phyloP scores from a whole-genome alignment of 2,113 vertebrate genomes.

The Alexandromys fortis region DNA sequence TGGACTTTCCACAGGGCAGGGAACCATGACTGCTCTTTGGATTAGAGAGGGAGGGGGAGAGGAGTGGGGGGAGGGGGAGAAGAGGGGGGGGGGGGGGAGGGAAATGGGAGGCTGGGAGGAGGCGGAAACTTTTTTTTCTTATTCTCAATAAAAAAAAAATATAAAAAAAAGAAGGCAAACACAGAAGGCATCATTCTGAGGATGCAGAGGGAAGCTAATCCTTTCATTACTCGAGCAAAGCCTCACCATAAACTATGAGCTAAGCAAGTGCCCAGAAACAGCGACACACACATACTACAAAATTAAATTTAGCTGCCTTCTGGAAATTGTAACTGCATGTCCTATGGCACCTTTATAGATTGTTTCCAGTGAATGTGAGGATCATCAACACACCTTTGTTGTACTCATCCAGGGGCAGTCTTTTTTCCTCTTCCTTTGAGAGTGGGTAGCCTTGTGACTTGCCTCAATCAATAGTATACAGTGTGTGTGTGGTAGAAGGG shows the following conservation, averaged over 20 bases:
- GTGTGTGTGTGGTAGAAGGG: background rate
- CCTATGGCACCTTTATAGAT: fast-evolving
- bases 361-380: background rate
- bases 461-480: background rate
- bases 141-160: no score
- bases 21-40: no score
- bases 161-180: background rate
- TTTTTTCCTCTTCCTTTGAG: background rate
- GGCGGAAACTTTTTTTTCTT: no score
- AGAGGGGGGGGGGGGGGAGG: no score
- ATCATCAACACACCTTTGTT: no score
- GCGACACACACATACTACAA: background rate
- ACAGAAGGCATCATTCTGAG: background rate
- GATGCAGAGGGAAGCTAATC: background rate
- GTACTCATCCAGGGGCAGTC: background rate
- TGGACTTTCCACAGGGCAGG: no score
- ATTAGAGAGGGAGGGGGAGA: no score
- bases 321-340: background rate
- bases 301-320: background rate
- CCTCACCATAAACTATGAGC: background rate
- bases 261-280: background rate
- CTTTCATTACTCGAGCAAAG: background rate
- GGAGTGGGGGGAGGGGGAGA: no score
- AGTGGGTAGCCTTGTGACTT: background rate
- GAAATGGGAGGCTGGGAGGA: no score